Conservation (phyloP, 2,113 vertebrate species). For the Echinops telfairi region DNA sequence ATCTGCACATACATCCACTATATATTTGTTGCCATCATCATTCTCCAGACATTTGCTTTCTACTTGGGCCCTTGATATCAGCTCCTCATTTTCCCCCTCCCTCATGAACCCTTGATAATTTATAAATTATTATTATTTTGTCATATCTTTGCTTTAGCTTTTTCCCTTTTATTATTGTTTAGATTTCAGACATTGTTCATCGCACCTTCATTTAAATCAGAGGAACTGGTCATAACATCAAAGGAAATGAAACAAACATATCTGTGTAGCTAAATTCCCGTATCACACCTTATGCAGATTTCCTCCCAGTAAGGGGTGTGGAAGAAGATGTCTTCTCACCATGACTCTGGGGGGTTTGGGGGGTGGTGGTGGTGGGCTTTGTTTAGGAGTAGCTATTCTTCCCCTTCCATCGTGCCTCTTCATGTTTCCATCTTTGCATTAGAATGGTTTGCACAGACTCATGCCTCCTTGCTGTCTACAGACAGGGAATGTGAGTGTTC, state of each 20-base stretch:
- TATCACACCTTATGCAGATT: background rate
- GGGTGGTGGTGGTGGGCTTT: background rate
- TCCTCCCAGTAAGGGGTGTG: rapidly evolving
- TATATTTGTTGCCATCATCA: too few species aligned
- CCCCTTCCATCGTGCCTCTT: background rate
- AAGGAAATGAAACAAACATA: background rate
- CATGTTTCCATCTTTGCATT: background rate
- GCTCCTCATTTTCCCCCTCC: too few species aligned
- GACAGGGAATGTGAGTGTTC: background rate
- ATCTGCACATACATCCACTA: too few species aligned
- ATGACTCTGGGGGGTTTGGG: background rate
- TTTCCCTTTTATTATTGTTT: background rate
- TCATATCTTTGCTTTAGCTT: too few species aligned
- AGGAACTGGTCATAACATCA: background rate
- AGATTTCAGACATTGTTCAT: background rate
- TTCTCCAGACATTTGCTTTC: too few species aligned
- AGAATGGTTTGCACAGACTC: background rate
- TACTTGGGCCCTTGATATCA: too few species aligned
- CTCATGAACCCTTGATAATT: too few species aligned
- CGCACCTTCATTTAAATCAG: too few species aligned
- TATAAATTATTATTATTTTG: too few species aligned
- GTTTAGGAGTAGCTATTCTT: too few species aligned
- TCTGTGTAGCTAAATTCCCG: background rate
- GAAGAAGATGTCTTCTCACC: background rate
- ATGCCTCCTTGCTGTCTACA: background rate